Evolutionary conservation across 1,140 invertebrate species (phyloP).

Genomic region (Leptinotarsa undecemlineata): DNA sequence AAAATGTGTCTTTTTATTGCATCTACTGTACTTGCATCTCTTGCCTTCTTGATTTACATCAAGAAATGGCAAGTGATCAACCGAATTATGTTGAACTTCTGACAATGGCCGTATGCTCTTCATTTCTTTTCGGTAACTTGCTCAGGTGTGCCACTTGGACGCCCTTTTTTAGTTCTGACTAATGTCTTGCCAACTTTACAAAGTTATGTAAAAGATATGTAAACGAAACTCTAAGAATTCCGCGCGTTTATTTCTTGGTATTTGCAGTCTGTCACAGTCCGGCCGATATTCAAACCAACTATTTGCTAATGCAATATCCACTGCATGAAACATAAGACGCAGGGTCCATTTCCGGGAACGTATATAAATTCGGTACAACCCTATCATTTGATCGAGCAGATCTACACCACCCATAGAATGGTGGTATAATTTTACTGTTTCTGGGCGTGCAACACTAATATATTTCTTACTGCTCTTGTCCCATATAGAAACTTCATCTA

Average conservation of each 20-base stretch:
- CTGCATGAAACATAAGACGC: not conserved
- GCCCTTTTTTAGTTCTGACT: not conserved
- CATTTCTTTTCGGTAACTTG: not conserved
- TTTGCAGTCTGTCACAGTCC: not conserved
- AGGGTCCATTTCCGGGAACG: not conserved
- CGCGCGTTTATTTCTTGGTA: not conserved
- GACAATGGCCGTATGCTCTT: not conserved
- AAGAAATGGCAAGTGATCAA: not conserved
- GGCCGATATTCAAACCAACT: not conserved
- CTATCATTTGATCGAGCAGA: conserved; percentile 7
- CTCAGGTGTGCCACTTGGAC: not conserved
- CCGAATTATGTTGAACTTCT: not conserved
- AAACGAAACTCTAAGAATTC: not conserved
- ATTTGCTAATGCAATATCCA: not conserved
- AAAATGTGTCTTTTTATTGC: not conserved
- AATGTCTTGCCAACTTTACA: not conserved
- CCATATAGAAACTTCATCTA: not conserved
- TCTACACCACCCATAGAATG: conserved; percentile 4
- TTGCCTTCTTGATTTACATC: not conserved
- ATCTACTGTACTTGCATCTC: not conserved
- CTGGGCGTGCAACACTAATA: not conserved
- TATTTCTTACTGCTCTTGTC: not conserved
- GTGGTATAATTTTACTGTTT: not conserved
- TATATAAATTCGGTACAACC: conserved; percentile 3
- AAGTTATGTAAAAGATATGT: not conserved